Conservation (phyloP, 1,140 invertebrate genomes). For the Caerostris extrusa region DNA sequence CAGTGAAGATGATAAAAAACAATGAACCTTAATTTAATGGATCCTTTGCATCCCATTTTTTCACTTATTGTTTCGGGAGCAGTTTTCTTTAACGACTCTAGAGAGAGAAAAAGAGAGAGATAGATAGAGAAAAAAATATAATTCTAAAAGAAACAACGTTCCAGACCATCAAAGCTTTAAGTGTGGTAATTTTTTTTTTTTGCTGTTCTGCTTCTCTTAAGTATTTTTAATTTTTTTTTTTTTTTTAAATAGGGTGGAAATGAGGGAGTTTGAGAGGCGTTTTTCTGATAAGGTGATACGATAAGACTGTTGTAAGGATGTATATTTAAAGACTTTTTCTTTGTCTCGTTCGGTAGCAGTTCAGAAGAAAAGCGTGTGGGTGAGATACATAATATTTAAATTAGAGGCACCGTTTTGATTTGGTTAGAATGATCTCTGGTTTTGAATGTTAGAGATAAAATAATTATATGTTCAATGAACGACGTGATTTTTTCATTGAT, state of each 20-base stretch:
- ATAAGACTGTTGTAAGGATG: constrained; percentile 58
- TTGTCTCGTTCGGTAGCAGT: background rate
- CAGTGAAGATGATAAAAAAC: constrained; percentile 77
- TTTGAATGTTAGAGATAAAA: constrained; percentile 35
- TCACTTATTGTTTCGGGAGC: constrained; percentile 24
- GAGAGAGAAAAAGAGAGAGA: constrained; percentile 28
- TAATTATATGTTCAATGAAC: background rate
- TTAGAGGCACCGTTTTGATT: constrained; percentile 55
- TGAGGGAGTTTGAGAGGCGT: constrained; percentile 73
- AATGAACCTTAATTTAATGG: constrained; percentile 75
- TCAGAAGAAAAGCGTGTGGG: background rate
- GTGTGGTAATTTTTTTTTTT: constrained; percentile 68
- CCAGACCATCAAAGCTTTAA: constrained; percentile 63
- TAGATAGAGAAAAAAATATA: background rate
- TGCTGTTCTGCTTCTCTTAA: constrained; percentile 1
- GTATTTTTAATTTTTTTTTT: constrained; percentile 66
- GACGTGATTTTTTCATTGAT: background rate
- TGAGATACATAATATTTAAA: constrained; percentile 61
- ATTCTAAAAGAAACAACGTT: background rate
- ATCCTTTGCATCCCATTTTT: constrained; percentile 56
- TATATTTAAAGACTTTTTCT: constrained; percentile 47
- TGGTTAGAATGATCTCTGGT: constrained; percentile 54
- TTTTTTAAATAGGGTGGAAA: constrained; percentile 75
- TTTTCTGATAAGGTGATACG: constrained; percentile 55
- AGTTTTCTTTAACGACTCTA: constrained; percentile 60